Evolutionary conservation across 2,113 vertebrate species (phyloP).

Genomic region (Aspiorhynchus laticeps): DNA sequence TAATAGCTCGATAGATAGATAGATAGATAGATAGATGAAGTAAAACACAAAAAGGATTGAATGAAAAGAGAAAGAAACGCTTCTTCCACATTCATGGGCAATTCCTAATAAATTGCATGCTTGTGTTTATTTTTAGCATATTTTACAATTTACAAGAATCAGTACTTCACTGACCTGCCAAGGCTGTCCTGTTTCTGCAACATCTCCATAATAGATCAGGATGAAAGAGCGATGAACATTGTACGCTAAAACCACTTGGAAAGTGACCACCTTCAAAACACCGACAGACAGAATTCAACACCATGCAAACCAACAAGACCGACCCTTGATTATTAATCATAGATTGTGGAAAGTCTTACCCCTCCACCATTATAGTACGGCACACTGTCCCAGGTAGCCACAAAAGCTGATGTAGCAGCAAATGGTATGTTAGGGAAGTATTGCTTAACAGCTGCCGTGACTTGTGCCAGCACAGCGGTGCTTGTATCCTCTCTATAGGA

Average conservation of each 20-base stretch:
- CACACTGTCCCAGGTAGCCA: conserved; percentile 4
- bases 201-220: neutral
- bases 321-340: neutral
- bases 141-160: neutral
- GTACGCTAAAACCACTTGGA: conserved; percentile 22
- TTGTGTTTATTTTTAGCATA: too few species aligned
- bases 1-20: too few species aligned
- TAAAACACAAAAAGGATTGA: neutral
- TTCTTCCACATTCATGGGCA: neutral
- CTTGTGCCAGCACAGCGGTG: neutral
- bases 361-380: neutral
- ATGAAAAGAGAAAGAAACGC: neutral
- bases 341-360: neutral
- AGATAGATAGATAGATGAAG: too few species aligned
- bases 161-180: neutral
- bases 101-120: neutral
- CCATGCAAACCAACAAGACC: neutral
- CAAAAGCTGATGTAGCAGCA: conserved; percentile 3
- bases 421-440: conserved; percentile 6
- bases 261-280: conserved; percentile 6
- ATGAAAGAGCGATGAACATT: conserved; percentile 19
- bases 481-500: neutral
- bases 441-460: neutral
- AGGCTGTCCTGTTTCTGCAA: neutral
- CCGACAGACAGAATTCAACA: neutral